phyloP scores from a whole-genome alignment of 1,140 invertebrate species.

The Notospermus geniculatus region DNA sequence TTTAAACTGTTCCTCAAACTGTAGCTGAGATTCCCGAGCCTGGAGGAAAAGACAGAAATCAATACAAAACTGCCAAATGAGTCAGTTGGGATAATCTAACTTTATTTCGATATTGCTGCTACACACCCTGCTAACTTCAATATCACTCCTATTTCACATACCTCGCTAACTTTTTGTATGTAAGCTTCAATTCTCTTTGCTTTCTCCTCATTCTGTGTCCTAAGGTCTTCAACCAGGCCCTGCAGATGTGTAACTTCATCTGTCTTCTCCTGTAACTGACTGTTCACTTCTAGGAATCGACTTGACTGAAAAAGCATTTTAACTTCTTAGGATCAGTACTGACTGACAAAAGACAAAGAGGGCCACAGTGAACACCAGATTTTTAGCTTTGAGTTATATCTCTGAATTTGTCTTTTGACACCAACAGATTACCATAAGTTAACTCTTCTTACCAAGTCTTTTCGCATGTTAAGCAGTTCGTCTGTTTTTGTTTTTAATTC shows the following conservation, averaged over 20 bases:
- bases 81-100: no score
- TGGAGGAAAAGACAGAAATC: constrained; percentile 25
- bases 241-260: constrained; percentile 66
- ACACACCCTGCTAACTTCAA: background rate
- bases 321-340: background rate
- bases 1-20: constrained; percentile 77
- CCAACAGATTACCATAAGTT: background rate
- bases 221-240: constrained; percentile 59
- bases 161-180: constrained; percentile 69
- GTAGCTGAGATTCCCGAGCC: constrained; percentile 70
- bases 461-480: constrained; percentile 72
- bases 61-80: no score
- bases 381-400: background rate
- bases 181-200: constrained; percentile 70
- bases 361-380: background rate
- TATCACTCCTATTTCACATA: constrained; percentile 16
- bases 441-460: constrained; percentile 65
- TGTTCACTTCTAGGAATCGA: constrained; percentile 71
- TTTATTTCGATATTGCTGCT: background rate
- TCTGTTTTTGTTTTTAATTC: constrained; percentile 73
- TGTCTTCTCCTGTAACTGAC: constrained; percentile 71
- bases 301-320: constrained; percentile 59
- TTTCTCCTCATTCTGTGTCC: constrained; percentile 67
- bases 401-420: background rate
- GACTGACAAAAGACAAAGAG: constrained; percentile 11